These are phyloP conservation scores for Percina caprodes DNA, from an alignment of 2,113 vertebrate genomes.

Conservation along the genomic window DNA sequence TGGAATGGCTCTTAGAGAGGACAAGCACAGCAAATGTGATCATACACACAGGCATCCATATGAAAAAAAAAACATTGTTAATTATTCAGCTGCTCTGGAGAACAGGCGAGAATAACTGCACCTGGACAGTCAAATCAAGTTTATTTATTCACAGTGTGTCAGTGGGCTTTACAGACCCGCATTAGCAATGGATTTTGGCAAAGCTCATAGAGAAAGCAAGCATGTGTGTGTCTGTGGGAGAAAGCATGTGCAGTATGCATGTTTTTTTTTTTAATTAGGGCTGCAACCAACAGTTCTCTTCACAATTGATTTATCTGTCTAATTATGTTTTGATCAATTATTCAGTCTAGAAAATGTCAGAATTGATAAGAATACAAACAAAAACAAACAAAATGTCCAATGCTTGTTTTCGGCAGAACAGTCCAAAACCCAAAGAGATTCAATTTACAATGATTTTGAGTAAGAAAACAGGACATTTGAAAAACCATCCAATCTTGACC, in stretches of 20 bases:
- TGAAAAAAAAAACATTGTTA: constrained; percentile 60
- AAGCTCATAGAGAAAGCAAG: neutral
- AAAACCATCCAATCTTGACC: neutral
- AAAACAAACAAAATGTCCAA: neutral
- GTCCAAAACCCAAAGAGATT: neutral
- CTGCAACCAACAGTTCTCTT: neutral
- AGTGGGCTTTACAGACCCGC: neutral
- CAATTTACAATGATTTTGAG: neutral
- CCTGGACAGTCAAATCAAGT: neutral
- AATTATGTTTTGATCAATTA: neutral
- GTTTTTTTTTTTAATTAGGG: neutral
- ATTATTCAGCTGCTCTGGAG: constrained; percentile 40
- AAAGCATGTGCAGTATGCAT: neutral
- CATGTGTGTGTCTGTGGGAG: neutral
- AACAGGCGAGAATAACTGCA: constrained; percentile 14
- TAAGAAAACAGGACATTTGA: neutral
- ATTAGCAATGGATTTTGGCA: neutral
- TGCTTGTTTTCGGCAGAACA: neutral
- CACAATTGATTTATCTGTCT: neutral
- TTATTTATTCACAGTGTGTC: neutral
- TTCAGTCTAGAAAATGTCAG: neutral
- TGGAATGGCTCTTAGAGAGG: constrained; percentile 1
- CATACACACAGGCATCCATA: constrained; percentile 12
- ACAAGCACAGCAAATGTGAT: constrained; percentile 39
- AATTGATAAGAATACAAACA: neutral